These are phyloP conservation scores for Drosophila arawakana DNA, from an alignment of 1,140 invertebrate species.

Conservation along the genomic window DNA sequence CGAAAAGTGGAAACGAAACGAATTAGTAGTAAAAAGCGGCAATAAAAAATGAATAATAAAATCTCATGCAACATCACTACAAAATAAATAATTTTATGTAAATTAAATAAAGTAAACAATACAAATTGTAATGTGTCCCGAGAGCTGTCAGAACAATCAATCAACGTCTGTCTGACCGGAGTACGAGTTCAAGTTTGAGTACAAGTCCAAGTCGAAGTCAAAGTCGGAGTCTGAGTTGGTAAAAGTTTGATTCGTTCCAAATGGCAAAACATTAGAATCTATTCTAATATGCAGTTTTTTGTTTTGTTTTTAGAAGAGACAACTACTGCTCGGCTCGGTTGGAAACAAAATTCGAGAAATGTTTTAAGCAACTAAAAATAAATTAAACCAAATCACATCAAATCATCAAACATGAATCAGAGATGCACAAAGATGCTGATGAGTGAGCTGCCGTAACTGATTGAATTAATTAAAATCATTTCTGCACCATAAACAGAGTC, in stretches of 20 bases:
- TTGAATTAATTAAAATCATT: constrained; percentile 81
- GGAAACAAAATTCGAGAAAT: constrained; percentile 32
- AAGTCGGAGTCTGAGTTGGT: constrained; percentile 32
- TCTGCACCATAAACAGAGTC: constrained; percentile 79
- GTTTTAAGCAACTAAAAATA: constrained; percentile 56
- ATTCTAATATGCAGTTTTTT: constrained; percentile 54
- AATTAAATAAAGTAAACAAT: constrained; percentile 70
- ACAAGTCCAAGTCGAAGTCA: constrained; percentile 9
- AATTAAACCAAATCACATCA: background rate
- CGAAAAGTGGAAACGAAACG: constrained; percentile 49
- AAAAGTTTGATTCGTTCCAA: constrained; percentile 60
- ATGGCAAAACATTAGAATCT: constrained; percentile 12
- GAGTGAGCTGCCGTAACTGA: constrained; percentile 76
- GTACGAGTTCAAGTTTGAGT: constrained; percentile 13
- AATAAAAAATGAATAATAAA: constrained; percentile 84
- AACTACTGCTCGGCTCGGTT: constrained; percentile 29
- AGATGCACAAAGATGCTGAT: constrained; percentile 32
- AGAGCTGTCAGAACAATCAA: constrained; percentile 26
- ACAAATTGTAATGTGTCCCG: constrained; percentile 56
- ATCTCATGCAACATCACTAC: constrained; percentile 84
- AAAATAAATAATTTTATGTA: constrained; percentile 77
- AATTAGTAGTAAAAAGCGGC: constrained; percentile 82
- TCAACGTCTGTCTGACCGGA: constrained; percentile 14
- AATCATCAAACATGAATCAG: constrained; percentile 55
- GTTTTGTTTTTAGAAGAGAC: constrained; percentile 46